Conservation (phyloP, 2,888 invertebrate species). For the Nematopogon swammerdamellus region DNA sequence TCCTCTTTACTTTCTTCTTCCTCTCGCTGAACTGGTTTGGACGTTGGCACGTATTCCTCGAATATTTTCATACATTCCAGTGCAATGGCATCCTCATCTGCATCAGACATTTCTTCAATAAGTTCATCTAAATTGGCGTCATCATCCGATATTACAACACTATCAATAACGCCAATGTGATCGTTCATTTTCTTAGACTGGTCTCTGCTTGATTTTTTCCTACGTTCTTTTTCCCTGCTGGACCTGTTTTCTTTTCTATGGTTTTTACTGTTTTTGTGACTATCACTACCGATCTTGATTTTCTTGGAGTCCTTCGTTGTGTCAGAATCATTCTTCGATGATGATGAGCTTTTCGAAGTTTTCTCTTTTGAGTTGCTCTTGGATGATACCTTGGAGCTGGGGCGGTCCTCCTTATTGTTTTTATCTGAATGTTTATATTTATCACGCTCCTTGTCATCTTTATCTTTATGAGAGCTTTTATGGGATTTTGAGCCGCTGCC, state of each 20-base stretch:
- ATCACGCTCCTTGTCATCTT: slow-evolving; percentile 6
- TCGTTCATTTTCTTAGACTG: slow-evolving; percentile 13
- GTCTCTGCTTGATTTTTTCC: slow-evolving; percentile 21
- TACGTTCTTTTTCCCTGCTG: slow-evolving; percentile 19
- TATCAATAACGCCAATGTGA: slow-evolving; percentile 4
- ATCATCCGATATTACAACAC: slow-evolving; percentile 11
- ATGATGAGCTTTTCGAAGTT: slow-evolving; percentile 11
- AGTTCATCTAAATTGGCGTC: slow-evolving; percentile 19
- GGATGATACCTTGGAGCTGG: slow-evolving; percentile 9
- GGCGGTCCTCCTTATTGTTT: slow-evolving; percentile 7
- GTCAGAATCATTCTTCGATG: slow-evolving; percentile 19
- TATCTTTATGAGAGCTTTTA: slow-evolving; percentile 18
- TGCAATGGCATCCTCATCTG: slow-evolving; percentile 68
- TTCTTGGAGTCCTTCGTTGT: slow-evolving; percentile 14
- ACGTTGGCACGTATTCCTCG: slow-evolving; percentile 67
- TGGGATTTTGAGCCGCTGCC: slow-evolving; percentile 17
- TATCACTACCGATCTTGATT: slow-evolving; percentile 20
- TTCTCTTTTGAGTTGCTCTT: slow-evolving; percentile 12
- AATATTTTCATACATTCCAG: slow-evolving; percentile 85
- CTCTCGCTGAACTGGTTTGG: slow-evolving; percentile 24
- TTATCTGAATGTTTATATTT: slow-evolving; percentile 17
- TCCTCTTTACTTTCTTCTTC: slow-evolving; percentile 21
- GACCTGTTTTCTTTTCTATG: slow-evolving; percentile 16
- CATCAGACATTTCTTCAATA: slow-evolving; percentile 43
- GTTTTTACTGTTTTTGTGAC: slow-evolving; percentile 23